Conservation (phyloP, 1,140 invertebrate species). For the Drosophila sp. region DNA sequence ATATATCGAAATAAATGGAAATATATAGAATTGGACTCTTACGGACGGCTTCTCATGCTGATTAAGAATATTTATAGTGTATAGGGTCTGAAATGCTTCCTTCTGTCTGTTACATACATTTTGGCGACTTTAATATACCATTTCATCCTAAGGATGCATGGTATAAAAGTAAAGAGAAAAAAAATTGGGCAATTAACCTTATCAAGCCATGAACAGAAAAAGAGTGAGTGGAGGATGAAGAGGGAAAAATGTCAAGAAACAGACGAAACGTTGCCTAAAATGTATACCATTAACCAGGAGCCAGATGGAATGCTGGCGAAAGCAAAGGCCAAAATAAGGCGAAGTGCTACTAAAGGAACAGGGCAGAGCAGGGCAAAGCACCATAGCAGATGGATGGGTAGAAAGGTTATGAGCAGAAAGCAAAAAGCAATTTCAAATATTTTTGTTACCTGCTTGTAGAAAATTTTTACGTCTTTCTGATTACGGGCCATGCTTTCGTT, state of each 20-base stretch:
- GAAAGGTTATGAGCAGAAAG: conserved; percentile 39
- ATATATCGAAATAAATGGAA: no score
- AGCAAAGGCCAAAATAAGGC: conserved; percentile 36
- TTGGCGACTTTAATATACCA: no score
- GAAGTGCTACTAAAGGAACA: conserved; percentile 2
- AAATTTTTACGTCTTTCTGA: conserved; percentile 79
- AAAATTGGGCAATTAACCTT: conserved; percentile 75
- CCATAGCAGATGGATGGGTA: background rate
- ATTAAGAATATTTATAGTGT: no score
- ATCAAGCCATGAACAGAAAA: conserved; percentile 53
- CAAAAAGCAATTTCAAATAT: conserved; percentile 80
- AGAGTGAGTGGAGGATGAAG: conserved; percentile 16
- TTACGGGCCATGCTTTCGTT: conserved; percentile 56
- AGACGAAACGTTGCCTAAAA: conserved; percentile 51
- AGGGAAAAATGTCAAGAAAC: conserved; percentile 22
- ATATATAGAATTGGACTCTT: no score
- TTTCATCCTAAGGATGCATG: no score
- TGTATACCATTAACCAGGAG: conserved; percentile 69
- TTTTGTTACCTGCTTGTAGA: conserved; percentile 76
- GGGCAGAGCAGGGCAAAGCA: background rate
- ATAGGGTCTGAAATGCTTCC: no score
- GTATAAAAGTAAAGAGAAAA: conserved; percentile 26
- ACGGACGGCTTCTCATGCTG: no score
- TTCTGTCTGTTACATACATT: no score
- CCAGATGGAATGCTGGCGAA: conserved; percentile 61